Base-by-base conservation (phyloP, 1,140 invertebrate genomes). In the Belonocnema kinseyi region DNA sequence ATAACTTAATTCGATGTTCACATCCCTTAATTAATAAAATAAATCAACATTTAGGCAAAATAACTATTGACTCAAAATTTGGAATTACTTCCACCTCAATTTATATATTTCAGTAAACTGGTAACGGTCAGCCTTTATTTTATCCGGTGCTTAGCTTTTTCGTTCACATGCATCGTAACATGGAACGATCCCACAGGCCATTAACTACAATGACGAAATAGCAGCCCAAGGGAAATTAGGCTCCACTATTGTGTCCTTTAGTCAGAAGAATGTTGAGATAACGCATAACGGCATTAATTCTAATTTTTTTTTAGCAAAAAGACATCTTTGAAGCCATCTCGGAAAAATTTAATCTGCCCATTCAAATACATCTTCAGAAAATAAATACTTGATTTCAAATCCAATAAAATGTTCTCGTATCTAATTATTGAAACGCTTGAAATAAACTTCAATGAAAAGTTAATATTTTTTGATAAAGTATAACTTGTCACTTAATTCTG, bases 181-280 rank as follows among this genome's bases (percentile, higher is more conserved):
- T 66, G n/a, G 61, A 66, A 40, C 61, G 61, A 46, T 66, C 61
- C 61, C 61, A 66, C 26, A 66, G 61, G 61, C 40, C 61, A 66
- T 66, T 66, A 66, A 66, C 61, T 33, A 66, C 61, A 66, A 66
- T 66, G 61, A 66, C 61, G 61, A 66, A 66, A 66, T 66, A 33
- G 61, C 33, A 66, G 26, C 61, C 61, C 61, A 46, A 40, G 61
- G 61, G 61, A 66, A 66, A 66, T 66, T 66, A 66, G 26, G 13
- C 33, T 56, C 40, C 26, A 33, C 61, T 66, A 21, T 33, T 66
- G 14, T 66, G 61, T 66, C 33, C 61, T 66, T 66, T 66, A 66
- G 61, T 40, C 14, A 66, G 61, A 66, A 66, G 61, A 66, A 66
- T 66, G 61, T 66, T 66, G 61, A 66, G 21, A 66, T 66, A 66